Conservation (phyloP, 2,797 vertebrate species). For the Gallinago solitaria region DNA sequence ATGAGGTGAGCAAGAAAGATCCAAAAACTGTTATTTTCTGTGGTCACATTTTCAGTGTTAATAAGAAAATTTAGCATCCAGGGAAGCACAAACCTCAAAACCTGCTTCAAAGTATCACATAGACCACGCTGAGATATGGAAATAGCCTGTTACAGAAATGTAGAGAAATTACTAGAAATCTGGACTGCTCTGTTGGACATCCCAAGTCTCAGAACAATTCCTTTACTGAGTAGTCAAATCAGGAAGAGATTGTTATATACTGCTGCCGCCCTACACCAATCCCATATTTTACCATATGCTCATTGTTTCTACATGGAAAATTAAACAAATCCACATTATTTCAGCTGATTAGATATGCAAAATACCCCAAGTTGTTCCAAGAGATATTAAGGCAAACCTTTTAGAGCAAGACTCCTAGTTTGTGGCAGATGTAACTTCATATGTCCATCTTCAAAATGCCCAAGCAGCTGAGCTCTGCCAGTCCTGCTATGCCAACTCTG, state of each 20-base stretch:
- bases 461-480: background rate
- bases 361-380: background rate
- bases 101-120: background rate
- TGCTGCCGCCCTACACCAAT: background rate
- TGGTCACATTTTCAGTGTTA: background rate
- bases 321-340: background rate
- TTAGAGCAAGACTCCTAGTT: background rate
- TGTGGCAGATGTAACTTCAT: background rate
- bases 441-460: background rate
- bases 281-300: background rate
- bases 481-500: background rate
- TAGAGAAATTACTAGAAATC: background rate
- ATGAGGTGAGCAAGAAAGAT: constrained; percentile 12
- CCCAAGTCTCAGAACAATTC: background rate
- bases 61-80: background rate
- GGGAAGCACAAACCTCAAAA: background rate
- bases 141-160: background rate
- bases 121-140: background rate
- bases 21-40: background rate
- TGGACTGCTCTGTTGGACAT: background rate
- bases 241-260: background rate
- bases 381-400: background rate
- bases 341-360: background rate
- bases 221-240: background rate
- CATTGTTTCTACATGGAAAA: background rate